Conservation (phyloP, 2,113 vertebrate genomes). For the Sterna hirundo region DNA sequence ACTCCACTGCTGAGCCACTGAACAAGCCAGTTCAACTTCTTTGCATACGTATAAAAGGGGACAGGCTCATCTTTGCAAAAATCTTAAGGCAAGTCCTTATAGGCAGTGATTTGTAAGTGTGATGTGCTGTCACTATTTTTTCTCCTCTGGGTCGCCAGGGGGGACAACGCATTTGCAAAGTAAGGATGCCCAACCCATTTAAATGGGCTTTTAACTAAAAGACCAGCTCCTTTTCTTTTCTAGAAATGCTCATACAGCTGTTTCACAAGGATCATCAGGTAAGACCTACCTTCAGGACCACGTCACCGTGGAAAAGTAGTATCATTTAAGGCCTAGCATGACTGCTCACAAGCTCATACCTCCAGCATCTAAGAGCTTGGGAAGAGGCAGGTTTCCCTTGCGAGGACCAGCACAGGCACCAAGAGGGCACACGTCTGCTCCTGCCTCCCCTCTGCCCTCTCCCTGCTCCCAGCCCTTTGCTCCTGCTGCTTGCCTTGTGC, state of each 20-base stretch:
- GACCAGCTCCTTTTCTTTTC: neutral
- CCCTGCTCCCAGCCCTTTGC: neutral
- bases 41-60: neutral
- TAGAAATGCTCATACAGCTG: neutral
- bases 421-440: fast-evolving
- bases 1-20: neutral
- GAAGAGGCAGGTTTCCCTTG: neutral
- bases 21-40: neutral
- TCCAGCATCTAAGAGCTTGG: neutral
- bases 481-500: neutral
- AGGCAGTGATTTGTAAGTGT: neutral
- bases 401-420: neutral
- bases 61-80: neutral
- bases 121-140: neutral
- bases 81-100: neutral
- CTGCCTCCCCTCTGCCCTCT: neutral
- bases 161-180: neutral
- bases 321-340: neutral
- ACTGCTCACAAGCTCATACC: neutral
- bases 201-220: neutral
- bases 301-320: neutral
- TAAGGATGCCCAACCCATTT: neutral
- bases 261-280: neutral
- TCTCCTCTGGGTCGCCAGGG: fast-evolving
- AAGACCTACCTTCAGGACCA: neutral